Conservation (phyloP, 2,113 vertebrate genomes). For the Oreocharis arfaki region DNA sequence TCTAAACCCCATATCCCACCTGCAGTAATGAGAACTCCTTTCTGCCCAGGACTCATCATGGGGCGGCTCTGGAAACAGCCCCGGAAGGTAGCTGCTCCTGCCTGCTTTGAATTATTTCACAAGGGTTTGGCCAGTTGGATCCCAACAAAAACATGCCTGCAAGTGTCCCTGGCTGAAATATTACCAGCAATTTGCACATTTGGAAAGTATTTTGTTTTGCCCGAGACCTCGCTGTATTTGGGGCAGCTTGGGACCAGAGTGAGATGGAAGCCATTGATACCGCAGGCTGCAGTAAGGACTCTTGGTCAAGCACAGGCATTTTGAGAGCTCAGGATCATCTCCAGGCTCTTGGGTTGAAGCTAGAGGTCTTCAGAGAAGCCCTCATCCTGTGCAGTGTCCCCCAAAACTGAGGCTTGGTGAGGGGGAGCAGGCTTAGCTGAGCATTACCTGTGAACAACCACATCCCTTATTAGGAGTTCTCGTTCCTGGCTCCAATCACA, state of each 20-base stretch:
- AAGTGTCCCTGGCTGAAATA: neutral
- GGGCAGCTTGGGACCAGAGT: neutral
- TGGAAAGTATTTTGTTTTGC: neutral
- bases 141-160: neutral
- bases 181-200: neutral
- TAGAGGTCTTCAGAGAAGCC: neutral
- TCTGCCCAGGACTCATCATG: neutral
- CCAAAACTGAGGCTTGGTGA: neutral
- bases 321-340: neutral
- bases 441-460: no score
- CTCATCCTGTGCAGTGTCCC: neutral
- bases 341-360: neutral
- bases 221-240: neutral
- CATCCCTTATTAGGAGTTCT: neutral
- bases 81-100: neutral
- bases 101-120: neutral
- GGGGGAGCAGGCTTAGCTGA: neutral
- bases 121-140: neutral
- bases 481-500: neutral
- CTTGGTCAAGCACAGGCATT: neutral
- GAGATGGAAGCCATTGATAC: neutral
- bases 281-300: fast-evolving
- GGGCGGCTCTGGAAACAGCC: neutral
- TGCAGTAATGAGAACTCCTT: neutral
- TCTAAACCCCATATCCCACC: neutral